phyloP scores from a whole-genome alignment of 35 echinoderm and acorn worm genomes.

The Stichopus chloronotus region DNA sequence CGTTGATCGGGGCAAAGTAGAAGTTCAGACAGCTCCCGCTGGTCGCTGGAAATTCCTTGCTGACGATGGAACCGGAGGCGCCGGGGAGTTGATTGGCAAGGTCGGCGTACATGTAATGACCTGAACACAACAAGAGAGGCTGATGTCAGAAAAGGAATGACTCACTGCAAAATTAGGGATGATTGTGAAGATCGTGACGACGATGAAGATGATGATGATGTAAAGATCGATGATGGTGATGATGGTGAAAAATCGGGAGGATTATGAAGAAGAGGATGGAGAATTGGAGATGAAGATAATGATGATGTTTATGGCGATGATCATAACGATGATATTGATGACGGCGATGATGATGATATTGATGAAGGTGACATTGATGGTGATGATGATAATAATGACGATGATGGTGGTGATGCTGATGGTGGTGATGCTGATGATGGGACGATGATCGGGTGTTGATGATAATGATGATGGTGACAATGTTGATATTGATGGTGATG shows the following conservation, averaged over 20 bases:
- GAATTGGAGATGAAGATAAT: no score
- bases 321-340: no score
- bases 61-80: not conserved
- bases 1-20: conserved; percentile 1
- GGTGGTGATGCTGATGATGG: not conserved
- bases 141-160: not conserved
- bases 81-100: not conserved
- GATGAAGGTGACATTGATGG: not conserved
- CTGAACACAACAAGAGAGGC: not conserved
- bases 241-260: no score
- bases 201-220: no score
- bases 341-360: not conserved
- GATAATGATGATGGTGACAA: no score
- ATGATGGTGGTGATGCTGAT: not conserved
- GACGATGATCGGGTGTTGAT: no score
- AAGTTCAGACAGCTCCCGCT: conserved; percentile 29
- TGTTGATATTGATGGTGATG: not conserved
- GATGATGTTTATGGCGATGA: no score
- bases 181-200: no score
- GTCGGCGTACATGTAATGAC: conserved; percentile 48
- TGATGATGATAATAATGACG: not conserved
- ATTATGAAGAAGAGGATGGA: no score
- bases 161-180: no score
- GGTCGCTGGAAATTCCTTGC: not conserved
- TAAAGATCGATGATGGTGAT: no score